Evolutionary conservation across 2,113 vertebrate genomes (phyloP).

Genomic region (Percopsis transmontana): DNA sequence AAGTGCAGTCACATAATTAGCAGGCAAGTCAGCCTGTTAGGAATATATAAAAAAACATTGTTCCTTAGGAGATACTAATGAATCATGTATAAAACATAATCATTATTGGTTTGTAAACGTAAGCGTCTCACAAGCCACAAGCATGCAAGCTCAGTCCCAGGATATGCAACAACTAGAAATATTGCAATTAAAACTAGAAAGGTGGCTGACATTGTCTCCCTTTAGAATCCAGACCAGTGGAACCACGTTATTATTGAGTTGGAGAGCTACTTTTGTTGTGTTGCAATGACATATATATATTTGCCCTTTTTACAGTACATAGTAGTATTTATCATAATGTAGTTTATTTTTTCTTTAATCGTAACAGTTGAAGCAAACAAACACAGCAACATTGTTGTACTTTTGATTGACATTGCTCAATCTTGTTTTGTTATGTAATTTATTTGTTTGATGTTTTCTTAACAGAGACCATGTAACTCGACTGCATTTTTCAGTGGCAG

Average conservation of each 20-base stretch:
- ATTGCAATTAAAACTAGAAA: slow-evolving; percentile 73
- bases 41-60: slow-evolving; percentile 23
- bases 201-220: slow-evolving; percentile 45
- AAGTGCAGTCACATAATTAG: slow-evolving; percentile 53
- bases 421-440: not conserved
- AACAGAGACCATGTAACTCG: not conserved
- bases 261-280: no score
- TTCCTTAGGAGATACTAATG: slow-evolving; percentile 77
- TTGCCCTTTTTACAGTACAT: no score
- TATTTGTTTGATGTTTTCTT: not conserved
- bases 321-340: no score
- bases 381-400: no score
- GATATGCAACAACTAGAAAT: slow-evolving; percentile 76
- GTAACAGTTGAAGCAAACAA: no score
- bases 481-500: not conserved
- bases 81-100: slow-evolving; percentile 80
- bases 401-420: no score
- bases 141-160: slow-evolving; percentile 65
- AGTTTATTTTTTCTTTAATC: not conserved
- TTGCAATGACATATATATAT: no score
- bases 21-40: slow-evolving; percentile 65
- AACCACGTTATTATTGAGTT: no score
- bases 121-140: slow-evolving; percentile 66
- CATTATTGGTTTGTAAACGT: slow-evolving; percentile 76
- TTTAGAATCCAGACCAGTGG: slow-evolving; percentile 33